Evolutionary conservation across 1,140 invertebrate genomes (phyloP), one percentile per base, ranked within the genome.

Genomic region (Euschistus heros): DNA sequence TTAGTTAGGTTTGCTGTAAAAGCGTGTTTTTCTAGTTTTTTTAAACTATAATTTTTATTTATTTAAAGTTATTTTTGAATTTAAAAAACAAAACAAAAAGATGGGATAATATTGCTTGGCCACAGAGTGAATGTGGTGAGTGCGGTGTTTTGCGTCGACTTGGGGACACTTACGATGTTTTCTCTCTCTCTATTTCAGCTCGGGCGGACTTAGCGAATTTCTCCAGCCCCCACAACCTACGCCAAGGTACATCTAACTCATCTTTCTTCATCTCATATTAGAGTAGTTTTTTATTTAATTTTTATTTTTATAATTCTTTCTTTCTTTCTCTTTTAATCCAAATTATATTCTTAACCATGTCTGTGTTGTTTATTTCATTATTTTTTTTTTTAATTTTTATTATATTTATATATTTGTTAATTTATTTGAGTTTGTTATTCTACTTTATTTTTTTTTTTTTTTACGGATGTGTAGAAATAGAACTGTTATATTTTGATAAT

Each of bases 181-280:
- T 57, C 14, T 22, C 26, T 24, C 20, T 50, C 18, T 57, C 54
- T 57, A 57, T 57, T 57, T 57, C 54, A 57, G 54, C 54, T 24
- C 54, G 54, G 54, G 20, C 20, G 54, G 54, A 26, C 18, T 57
- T 24, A 27, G 24, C 22, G 54, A 57, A 20, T 57, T 57, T 15
- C 54, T 57, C 10, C 54, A 57, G 54, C 54, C 54, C 54, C 54
- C 54, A 6, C 54, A 57, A 26, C 54, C 54, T 26, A 57, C 54
- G 24, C 54, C 54, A 57, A 57, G 54, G 54, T 57, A 57, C 54
- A 50, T 10, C 3, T 7, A 50, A 4, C 6, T 10, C 24, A 57
- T 57, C 54, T 54, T 18, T 54, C 52, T 24, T 26, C 18, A 57
- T 57, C 24, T 57, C 47, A 50, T 57, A 57, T 22, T 57, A 57